phyloP scores from a whole-genome alignment of 2,888 invertebrate genomes.

The Eilema depressum region DNA sequence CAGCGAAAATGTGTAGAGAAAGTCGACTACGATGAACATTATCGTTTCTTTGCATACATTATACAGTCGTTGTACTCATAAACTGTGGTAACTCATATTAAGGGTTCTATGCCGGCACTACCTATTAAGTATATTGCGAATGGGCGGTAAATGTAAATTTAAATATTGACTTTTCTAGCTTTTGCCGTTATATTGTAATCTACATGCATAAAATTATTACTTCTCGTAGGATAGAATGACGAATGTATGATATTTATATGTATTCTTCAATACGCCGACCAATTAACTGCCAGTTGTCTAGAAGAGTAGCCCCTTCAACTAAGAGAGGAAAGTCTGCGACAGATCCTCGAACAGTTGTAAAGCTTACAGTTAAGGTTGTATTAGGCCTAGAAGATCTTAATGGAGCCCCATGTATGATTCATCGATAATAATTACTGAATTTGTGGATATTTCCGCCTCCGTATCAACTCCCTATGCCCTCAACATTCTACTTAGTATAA shows the following conservation, averaged over 20 bases:
- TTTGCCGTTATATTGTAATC: no score
- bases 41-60: background rate
- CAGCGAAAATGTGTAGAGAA: slow-evolving; percentile 1
- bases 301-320: no score
- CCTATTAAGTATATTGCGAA: background rate
- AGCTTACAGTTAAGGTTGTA: background rate
- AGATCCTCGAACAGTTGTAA: background rate
- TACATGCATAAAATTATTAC: background rate
- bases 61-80: background rate
- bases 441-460: no score
- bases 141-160: background rate
- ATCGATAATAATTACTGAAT: no score
- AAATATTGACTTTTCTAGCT: background rate
- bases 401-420: no score
- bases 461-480: no score
- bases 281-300: no score
- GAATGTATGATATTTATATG: no score
- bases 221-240: no score
- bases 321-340: background rate
- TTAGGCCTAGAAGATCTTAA: no score
- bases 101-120: background rate
- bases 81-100: background rate
- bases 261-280: no score
- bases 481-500: background rate
- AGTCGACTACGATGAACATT: background rate